Evolutionary conservation across 2,888 invertebrate genomes (phyloP), one percentile per base, ranked within the genome.

Genomic region (Perizoma affinitatum): DNA sequence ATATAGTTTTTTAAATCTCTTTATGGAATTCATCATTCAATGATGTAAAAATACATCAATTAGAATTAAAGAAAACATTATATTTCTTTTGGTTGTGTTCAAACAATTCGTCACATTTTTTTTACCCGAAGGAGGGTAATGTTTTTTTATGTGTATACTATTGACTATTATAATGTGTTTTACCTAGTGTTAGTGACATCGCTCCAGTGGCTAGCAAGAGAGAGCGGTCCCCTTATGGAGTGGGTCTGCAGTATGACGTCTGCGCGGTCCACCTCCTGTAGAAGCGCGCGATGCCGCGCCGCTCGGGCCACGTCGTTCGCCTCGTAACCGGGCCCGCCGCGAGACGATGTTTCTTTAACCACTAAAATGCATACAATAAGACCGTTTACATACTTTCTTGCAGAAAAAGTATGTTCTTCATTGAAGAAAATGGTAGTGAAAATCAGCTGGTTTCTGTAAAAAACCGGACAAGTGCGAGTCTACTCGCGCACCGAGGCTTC

Each of bases 171-270:
- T 22, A 22, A 22, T 49, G 10, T 22, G n/a, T 36, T 69, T 55
- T 71, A 93, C 83, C 96, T 94, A 61, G 94, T 93, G 35, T 94
- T 93, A 45, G 91, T 90, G 62, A 95, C 94, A 61, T 94, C 93
- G 0, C 90, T 87, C 96, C 96, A 96, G 73, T 95, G 94, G 58
- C 93, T 83, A 10, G 94, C 87, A 47, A 96, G 86, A 0, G 82
- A 82, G 2, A 84, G 69, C 49, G 93, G 92, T 0, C 94, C 94
- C 7, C 93, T 89, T 73, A 93, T 92, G 55, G 95, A 87, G 69
- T 95, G 93, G 73, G 93, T 93, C 75, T 95, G 95, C 61, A 96
- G 80, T 70, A 96, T 94, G 61, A 93, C 92, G 85, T 96, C 96
- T 0, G 95, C 95, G 53, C 93, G 92, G 75, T 95, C 95, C 63